Conservation (phyloP, 2,888 invertebrate species). For the Thereva unica region DNA sequence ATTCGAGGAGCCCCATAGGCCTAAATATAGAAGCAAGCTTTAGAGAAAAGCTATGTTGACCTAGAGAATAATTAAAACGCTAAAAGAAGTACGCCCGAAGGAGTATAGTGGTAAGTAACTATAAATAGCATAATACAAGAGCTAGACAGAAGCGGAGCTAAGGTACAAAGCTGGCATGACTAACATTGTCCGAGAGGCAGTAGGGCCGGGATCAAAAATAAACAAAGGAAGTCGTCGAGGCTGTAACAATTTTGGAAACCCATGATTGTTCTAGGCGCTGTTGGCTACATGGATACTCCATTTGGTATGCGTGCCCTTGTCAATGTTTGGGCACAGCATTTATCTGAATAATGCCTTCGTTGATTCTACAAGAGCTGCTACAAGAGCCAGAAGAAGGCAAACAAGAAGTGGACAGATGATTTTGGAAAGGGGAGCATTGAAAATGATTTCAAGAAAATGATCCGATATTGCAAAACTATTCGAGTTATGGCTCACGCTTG, state of each 20-base stretch:
- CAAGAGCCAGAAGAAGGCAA: slow-evolving; percentile 99
- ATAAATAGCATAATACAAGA: too few species aligned
- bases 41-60: too few species aligned
- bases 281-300: slow-evolving; percentile 99
- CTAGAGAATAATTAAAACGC: too few species aligned
- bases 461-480: slow-evolving; percentile 97
- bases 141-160: too few species aligned
- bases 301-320: slow-evolving; percentile 93
- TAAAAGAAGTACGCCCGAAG: too few species aligned
- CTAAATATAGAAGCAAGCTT: too few species aligned
- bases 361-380: slow-evolving; percentile 99
- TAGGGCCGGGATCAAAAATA: slow-evolving; percentile 97
- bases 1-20: too few species aligned
- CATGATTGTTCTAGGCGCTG: slow-evolving; percentile 97
- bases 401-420: slow-evolving; percentile 98
- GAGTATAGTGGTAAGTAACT: too few species aligned
- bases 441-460: slow-evolving; percentile 94
- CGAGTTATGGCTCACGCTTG: slow-evolving; percentile 98
- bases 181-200: slow-evolving; percentile 97
- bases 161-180: slow-evolving; percentile 99
- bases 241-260: slow-evolving; percentile 96
- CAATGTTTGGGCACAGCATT: slow-evolving; percentile 98
- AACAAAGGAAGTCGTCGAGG: slow-evolving; percentile 99
- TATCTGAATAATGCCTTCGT: slow-evolving; percentile 97
- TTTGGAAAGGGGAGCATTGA: slow-evolving; percentile 96